Conservation (phyloP, 2,797 vertebrate species). For the Xerus rutilus region DNA sequence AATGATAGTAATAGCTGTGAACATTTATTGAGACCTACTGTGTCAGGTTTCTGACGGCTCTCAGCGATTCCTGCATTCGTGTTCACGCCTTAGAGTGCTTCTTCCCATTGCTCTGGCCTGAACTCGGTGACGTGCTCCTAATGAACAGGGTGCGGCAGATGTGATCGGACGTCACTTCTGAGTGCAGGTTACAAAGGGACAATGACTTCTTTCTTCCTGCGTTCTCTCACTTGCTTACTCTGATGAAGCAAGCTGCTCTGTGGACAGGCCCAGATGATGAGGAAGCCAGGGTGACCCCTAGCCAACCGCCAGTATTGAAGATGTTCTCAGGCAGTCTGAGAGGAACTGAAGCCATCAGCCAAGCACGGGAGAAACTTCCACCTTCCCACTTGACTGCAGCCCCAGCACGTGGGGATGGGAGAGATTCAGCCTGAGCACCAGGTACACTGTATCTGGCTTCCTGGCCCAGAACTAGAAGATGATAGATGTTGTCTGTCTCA, state of each 20-base stretch:
- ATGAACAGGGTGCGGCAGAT: background rate
- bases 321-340: background rate
- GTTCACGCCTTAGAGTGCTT: background rate
- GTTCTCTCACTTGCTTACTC: background rate
- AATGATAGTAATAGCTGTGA: background rate
- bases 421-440: background rate
- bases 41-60: background rate
- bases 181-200: background rate
- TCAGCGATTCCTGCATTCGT: background rate
- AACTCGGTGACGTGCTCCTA: background rate
- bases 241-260: background rate
- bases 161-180: background rate
- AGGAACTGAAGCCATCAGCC: background rate
- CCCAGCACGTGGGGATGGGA: background rate
- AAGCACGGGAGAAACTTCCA: background rate
- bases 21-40: background rate
- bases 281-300: background rate
- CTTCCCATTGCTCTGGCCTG: background rate
- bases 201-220: background rate
- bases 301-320: background rate
- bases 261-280: background rate
- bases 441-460: background rate
- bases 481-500: background rate
- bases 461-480: background rate
- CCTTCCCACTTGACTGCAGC: background rate